A percentile compares a stretch with the other conserved stretches of the same genome.
These are phyloP conservation scores for Drosophila kuntzei DNA, from an alignment of 2,888 invertebrate genomes.

Conservation along the genomic window DNA sequence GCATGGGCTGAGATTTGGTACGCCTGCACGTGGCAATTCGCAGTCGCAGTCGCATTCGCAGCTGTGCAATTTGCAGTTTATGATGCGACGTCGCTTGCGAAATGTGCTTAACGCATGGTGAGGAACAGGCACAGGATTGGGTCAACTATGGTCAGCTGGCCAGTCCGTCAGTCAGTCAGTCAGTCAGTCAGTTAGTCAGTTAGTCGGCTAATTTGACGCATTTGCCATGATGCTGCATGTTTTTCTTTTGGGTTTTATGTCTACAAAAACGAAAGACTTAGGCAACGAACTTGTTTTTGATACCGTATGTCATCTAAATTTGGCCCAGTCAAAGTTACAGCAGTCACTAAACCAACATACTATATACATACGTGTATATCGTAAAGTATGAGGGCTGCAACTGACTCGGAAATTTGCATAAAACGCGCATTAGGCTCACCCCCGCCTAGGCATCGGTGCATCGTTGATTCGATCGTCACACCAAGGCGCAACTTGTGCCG, in stretches of 20 bases:
- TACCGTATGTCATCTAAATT: constrained; percentile 17
- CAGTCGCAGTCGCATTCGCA: constrained; percentile 71
- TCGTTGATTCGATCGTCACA: constrained; percentile 19
- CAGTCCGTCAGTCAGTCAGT: constrained; percentile 51
- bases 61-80: constrained; percentile 81
- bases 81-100: constrained; percentile 74
- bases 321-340: constrained; percentile 19
- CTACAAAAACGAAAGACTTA: constrained; percentile 58
- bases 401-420: constrained; percentile 72
- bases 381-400: constrained; percentile 20
- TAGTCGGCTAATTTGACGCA: constrained; percentile 72
- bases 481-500: constrained; percentile 81
- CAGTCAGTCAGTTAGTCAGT: constrained; percentile 47
- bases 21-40: constrained; percentile 78
- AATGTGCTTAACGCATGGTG: constrained; percentile 33
- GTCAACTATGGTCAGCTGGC: constrained; percentile 56
- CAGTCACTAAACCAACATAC: constrained; percentile 35
- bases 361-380: background rate
- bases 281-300: constrained; percentile 67
- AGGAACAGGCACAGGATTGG: constrained; percentile 52
- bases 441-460: constrained; percentile 53
- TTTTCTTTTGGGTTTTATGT: constrained; percentile 4
- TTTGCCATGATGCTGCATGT: constrained; percentile 58
- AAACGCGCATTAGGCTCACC: constrained; percentile 79
- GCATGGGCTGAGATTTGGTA: constrained; percentile 62